These are phyloP conservation scores for Drosophila busckii DNA, from an alignment of 1,140 invertebrate genomes.

Conservation along the genomic window DNA sequence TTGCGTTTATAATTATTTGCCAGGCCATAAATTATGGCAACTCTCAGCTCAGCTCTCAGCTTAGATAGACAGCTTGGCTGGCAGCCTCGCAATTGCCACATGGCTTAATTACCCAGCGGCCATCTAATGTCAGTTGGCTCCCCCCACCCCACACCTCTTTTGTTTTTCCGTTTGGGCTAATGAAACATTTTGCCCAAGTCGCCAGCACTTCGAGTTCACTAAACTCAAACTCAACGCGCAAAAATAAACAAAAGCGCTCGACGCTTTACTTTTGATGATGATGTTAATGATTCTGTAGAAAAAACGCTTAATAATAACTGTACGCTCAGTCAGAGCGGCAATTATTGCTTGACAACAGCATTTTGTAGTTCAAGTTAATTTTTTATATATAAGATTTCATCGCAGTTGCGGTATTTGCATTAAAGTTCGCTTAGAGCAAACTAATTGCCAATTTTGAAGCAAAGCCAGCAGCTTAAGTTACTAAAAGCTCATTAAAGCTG, in stretches of 20 bases:
- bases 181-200: slow-evolving; percentile 53
- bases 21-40: slow-evolving; percentile 68
- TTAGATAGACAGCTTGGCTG: slow-evolving; percentile 2
- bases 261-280: slow-evolving; percentile 22
- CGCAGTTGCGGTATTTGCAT: background rate
- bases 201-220: slow-evolving; percentile 48
- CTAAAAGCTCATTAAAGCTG: slow-evolving; percentile 1
- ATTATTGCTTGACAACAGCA: no score
- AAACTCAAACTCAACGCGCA: slow-evolving; percentile 55
- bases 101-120: slow-evolving; percentile 62
- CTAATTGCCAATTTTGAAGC: no score
- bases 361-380: no score
- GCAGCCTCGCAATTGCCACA: slow-evolving; percentile 54
- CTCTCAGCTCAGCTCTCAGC: slow-evolving; percentile 14
- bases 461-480: background rate
- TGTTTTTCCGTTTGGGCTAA: slow-evolving; percentile 31
- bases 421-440: background rate
- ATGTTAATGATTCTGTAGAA: slow-evolving; percentile 33
- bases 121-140: slow-evolving; percentile 46
- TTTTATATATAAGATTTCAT: background rate
- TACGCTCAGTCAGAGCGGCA: no score
- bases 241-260: slow-evolving; percentile 22
- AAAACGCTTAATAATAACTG: no score
- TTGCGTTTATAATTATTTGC: slow-evolving; percentile 73
- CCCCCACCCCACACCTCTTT: background rate